phyloP scores from a whole-genome alignment of 2,888 invertebrate genomes.

The Nasonia oneida region DNA sequence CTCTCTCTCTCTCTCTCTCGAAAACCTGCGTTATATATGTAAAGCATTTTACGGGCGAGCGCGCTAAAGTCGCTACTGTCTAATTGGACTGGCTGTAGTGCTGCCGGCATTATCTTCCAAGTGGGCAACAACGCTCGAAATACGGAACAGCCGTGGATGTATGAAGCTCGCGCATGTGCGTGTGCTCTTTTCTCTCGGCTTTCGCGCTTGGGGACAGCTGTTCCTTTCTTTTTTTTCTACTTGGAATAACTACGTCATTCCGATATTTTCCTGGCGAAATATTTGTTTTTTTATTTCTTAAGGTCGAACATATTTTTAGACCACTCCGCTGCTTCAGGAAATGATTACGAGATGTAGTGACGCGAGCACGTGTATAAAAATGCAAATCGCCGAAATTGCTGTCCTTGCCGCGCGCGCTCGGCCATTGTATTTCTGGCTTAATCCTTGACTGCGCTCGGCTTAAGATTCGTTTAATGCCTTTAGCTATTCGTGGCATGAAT shows the following conservation, averaged over 20 bases:
- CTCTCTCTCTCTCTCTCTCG: background rate
- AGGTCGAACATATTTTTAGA: background rate
- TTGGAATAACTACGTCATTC: background rate
- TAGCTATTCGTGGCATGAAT: conserved; percentile 41
- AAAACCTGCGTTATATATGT: background rate
- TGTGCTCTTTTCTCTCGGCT: background rate
- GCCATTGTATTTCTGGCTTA: conserved; percentile 11
- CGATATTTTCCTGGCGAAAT: background rate
- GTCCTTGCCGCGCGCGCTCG: conserved; percentile 18
- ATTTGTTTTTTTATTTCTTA: background rate
- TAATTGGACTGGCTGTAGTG: conserved; percentile 22
- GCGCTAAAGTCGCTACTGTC: background rate
- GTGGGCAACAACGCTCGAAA: background rate
- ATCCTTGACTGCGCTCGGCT: conserved; percentile 40
- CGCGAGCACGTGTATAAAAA: background rate
- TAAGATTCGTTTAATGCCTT: conserved; percentile 40
- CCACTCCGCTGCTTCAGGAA: background rate
- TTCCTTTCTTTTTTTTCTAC: background rate
- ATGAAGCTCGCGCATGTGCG: background rate
- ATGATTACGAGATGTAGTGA: background rate
- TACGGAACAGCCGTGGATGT: background rate
- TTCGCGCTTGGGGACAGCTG: background rate
- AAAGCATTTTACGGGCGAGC: background rate
- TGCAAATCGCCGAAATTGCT: conserved; percentile 17
- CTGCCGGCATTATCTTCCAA: background rate